These are phyloP conservation scores for Drosophila anomelani DNA, from an alignment of 2,888 invertebrate genomes.

Conservation along the genomic window DNA sequence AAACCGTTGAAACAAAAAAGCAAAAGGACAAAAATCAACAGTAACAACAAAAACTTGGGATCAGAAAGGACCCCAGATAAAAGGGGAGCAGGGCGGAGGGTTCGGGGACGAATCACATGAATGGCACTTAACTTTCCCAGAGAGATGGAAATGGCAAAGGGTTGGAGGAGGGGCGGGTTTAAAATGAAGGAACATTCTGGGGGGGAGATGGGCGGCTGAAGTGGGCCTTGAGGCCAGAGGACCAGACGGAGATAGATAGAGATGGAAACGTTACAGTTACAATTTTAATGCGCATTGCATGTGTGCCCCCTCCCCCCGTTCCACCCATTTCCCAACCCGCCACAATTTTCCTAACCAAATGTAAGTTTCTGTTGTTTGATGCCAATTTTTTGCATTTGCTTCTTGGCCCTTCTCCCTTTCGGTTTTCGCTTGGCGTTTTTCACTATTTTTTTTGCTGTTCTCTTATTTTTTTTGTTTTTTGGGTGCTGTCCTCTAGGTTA, in stretches of 20 bases:
- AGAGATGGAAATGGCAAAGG: conserved; percentile 40
- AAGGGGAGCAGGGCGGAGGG: conserved; percentile 14
- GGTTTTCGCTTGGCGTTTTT: conserved; percentile 33
- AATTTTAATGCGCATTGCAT: conserved; percentile 78
- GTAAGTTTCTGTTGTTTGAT: conserved; percentile 78
- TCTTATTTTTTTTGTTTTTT: conserved; percentile 51
- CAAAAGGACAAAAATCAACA: conserved; percentile 54
- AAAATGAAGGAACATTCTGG: not conserved
- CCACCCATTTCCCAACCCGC: not conserved
- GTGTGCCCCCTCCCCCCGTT: conserved; percentile 46
- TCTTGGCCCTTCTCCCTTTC: conserved; percentile 32
- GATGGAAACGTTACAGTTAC: conserved; percentile 72
- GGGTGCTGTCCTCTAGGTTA: conserved; percentile 34
- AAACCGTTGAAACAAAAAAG: conserved; percentile 49
- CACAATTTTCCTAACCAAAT: conserved; percentile 56
- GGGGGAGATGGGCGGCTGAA: conserved; percentile 19
- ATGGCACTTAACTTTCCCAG: conserved; percentile 74
- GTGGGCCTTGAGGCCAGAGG: conserved; percentile 46
- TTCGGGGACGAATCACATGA: conserved; percentile 61
- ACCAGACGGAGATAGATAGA: conserved; percentile 38
- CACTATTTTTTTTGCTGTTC: conserved; percentile 18
- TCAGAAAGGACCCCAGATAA: conserved; percentile 42
- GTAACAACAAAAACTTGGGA: conserved; percentile 49
- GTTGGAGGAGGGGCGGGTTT: not conserved
- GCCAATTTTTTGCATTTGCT: conserved; percentile 75